A percentile compares a stretch with the other conserved stretches of the same genome.
Conservation (phyloP, 2,113 vertebrate genomes). For the Echinops telfairi region DNA sequence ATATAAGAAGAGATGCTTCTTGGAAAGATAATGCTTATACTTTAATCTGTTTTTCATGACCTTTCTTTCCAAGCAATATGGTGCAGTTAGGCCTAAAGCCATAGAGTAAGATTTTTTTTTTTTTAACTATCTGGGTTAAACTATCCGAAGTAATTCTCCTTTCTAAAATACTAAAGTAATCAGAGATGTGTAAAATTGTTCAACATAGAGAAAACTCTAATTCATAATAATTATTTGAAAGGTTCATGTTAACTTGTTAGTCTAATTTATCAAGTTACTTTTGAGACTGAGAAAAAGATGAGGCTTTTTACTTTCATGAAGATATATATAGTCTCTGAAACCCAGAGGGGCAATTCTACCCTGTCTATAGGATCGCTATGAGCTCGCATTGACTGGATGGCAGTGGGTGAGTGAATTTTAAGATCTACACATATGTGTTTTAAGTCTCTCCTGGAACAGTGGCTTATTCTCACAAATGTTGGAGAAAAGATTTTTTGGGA, state of each 20-base stretch:
- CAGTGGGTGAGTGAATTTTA: too few species aligned
- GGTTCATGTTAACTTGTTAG: slow-evolving; percentile 32
- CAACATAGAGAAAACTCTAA: slow-evolving; percentile 19
- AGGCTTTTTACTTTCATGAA: too few species aligned
- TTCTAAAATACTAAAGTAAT: slow-evolving; percentile 27
- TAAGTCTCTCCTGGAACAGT: background rate
- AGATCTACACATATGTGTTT: slow-evolving; percentile 15
- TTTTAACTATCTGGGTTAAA: slow-evolving; percentile 39
- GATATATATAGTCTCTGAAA: too few species aligned
- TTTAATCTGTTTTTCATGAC: background rate
- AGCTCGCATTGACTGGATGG: too few species aligned
- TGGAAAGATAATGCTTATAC: background rate
- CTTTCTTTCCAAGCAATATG: background rate
- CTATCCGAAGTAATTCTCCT: background rate
- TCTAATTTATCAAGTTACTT: slow-evolving; percentile 56
- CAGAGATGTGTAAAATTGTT: slow-evolving; percentile 24
- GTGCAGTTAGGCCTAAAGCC: background rate
- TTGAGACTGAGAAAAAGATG: background rate
- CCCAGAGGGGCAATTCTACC: too few species aligned
- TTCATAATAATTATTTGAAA: slow-evolving; percentile 55
- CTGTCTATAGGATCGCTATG: background rate
- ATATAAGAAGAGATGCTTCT: background rate
- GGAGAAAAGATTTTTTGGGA: slow-evolving; percentile 44
- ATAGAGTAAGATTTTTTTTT: background rate
- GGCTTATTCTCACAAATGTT: slow-evolving; percentile 14